A percentile compares a stretch with the other conserved stretches of the same genome.
Conservation (phyloP, 2,797 vertebrate species). For the Phaenicophaeus curvirostris region DNA sequence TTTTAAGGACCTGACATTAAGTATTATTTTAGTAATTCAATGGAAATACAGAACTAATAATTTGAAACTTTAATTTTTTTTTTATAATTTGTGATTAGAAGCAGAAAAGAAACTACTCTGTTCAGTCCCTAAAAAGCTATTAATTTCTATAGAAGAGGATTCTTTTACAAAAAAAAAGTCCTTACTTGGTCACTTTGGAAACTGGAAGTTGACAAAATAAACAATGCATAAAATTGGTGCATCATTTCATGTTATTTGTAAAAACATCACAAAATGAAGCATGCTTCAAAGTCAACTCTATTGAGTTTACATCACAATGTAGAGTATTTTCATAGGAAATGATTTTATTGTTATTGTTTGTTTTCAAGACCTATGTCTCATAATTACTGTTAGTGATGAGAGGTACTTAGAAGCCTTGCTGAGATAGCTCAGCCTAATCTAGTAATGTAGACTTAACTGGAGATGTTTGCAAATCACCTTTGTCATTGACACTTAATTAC, state of each 20-base stretch:
- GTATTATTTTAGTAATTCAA: background rate
- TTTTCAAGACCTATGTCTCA: background rate
- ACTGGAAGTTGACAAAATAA: slow-evolving; percentile 59
- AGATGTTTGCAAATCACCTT: background rate
- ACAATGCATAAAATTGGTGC: background rate
- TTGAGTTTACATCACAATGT: background rate
- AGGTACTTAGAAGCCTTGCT: background rate
- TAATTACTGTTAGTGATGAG: background rate
- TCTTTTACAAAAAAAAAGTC: background rate
- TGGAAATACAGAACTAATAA: background rate
- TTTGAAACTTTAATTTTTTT: background rate
- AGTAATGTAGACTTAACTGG: background rate
- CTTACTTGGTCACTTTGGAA: background rate
- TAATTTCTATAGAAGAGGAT: background rate
- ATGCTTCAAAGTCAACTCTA: background rate
- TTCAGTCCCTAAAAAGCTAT: background rate
- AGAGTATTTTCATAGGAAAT: background rate
- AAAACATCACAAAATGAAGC: slow-evolving; percentile 14
- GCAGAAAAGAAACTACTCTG: background rate
- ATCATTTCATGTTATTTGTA: slow-evolving; percentile 43
- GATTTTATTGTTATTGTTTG: background rate
- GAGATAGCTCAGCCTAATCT: background rate
- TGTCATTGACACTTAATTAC: background rate
- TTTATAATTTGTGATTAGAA: background rate
- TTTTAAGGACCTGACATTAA: background rate